Evolutionary conservation across 1,140 invertebrate species (phyloP).

Genomic region (Platorchestia sp.): DNA sequence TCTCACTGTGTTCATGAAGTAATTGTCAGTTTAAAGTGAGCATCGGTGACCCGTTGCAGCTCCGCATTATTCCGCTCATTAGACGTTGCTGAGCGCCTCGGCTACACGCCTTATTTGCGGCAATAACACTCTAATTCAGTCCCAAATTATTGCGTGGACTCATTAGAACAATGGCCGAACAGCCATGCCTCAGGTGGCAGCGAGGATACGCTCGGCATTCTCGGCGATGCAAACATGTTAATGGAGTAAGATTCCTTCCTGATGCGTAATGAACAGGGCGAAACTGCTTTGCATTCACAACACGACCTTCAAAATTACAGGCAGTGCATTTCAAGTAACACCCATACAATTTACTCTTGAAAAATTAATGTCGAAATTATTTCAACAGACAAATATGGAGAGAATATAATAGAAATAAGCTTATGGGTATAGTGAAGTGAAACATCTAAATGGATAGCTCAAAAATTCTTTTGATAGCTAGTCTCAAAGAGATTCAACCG

Average conservation of each 20-base stretch:
- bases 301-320: neutral
- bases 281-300: neutral
- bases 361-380: neutral
- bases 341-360: neutral
- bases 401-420: no score
- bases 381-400: no score
- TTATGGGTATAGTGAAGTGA: no score
- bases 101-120: slow-evolving; percentile 53
- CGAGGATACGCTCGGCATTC: slow-evolving; percentile 16
- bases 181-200: slow-evolving; percentile 29
- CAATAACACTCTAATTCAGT: slow-evolving; percentile 54
- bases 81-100: slow-evolving; percentile 40
- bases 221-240: slow-evolving; percentile 7
- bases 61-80: slow-evolving; percentile 32
- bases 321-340: neutral
- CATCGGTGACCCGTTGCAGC: neutral
- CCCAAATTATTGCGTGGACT: slow-evolving; percentile 32
- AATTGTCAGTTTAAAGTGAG: neutral
- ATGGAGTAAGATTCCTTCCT: slow-evolving; percentile 7
- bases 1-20: neutral
- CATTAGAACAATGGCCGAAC: slow-evolving; percentile 45
- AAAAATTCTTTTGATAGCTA: no score
- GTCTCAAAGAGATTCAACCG: no score
- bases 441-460: no score
- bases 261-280: neutral